These are phyloP conservation scores for Aplodontia rufa DNA, from an alignment of 2,113 vertebrate genomes.

Conservation along the genomic window DNA sequence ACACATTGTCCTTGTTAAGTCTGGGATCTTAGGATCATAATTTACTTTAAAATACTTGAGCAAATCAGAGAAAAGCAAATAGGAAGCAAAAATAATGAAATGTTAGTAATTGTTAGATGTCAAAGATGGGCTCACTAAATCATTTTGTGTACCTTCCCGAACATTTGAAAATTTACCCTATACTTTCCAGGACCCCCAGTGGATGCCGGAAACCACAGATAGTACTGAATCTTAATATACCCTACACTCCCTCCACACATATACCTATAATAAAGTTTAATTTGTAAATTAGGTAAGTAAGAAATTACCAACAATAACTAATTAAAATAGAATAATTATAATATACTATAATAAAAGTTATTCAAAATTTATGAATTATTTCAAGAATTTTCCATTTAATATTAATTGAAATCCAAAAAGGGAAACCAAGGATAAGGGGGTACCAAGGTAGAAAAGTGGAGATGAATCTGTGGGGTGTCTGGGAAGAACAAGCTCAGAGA, in stretches of 20 bases:
- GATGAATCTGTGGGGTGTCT: neutral
- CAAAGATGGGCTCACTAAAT: neutral
- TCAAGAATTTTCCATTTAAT: too few relatives aligned
- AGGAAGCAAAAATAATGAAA: neutral
- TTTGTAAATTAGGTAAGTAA: too few relatives aligned
- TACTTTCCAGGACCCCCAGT: neutral
- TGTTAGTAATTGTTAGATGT: neutral
- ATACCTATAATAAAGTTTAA: too few relatives aligned
- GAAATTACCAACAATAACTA: too few relatives aligned
- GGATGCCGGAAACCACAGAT: too few relatives aligned
- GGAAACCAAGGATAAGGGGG: too few relatives aligned
- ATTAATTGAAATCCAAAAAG: too few relatives aligned
- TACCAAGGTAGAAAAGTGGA: too few relatives aligned
- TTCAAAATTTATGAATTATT: too few relatives aligned
- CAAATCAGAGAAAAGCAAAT: neutral
- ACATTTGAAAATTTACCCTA: neutral
- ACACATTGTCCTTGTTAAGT: neutral
- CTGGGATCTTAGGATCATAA: neutral
- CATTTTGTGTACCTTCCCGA: neutral
- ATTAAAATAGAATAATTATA: too few relatives aligned
- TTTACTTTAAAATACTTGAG: neutral
- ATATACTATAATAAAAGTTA: too few relatives aligned
- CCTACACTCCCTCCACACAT: too few relatives aligned
- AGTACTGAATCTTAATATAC: neutral
- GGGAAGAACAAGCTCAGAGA: neutral